These are phyloP conservation scores for Calidris pygmaea DNA, from an alignment of 2,113 vertebrate species.

Conservation along the genomic window DNA sequence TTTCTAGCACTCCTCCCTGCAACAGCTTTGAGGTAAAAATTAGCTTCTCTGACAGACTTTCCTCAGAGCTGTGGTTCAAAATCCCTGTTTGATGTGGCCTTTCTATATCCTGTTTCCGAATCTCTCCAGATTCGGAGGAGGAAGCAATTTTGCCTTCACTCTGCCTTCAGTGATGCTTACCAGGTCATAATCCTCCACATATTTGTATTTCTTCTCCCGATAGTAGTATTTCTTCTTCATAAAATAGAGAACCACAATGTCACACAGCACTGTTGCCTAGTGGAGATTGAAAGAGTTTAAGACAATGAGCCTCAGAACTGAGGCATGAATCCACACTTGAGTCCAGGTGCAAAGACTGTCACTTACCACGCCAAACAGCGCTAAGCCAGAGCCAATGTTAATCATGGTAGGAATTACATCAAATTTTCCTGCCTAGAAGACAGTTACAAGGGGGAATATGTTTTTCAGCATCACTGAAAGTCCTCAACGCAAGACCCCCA, in stretches of 20 bases:
- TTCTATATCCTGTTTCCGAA: not conserved
- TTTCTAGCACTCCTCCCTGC: not conserved
- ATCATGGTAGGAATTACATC: conserved; percentile 87
- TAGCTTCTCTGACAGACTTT: not conserved
- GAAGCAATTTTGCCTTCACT: not conserved
- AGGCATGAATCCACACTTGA: not conserved
- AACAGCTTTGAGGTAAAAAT: conserved; percentile 44
- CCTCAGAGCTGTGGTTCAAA: not conserved
- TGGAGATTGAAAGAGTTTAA: not conserved
- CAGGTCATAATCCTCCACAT: conserved; percentile 79
- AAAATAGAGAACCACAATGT: conserved; percentile 82
- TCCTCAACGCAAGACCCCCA: not conserved
- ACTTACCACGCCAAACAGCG: conserved; percentile 85
- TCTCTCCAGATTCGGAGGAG: not conserved
- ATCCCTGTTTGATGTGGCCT: not conserved
- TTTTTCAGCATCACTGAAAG: not conserved
- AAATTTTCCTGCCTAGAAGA: conserved; percentile 85
- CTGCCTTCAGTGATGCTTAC: conserved; percentile 38
- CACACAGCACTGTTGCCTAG: conserved; percentile 82
- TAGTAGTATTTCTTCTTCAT: conserved; percentile 80
- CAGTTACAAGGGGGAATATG: not conserved
- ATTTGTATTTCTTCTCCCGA: conserved; percentile 81
- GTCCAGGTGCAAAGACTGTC: not conserved
- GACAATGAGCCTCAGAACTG: not conserved
- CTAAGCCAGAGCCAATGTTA: conserved; percentile 84